A percentile compares a stretch with the other conserved stretches of the same genome.
Evolutionary conservation across 2,113 vertebrate genomes (phyloP).

Genomic region (Lophius piscatorius): DNA sequence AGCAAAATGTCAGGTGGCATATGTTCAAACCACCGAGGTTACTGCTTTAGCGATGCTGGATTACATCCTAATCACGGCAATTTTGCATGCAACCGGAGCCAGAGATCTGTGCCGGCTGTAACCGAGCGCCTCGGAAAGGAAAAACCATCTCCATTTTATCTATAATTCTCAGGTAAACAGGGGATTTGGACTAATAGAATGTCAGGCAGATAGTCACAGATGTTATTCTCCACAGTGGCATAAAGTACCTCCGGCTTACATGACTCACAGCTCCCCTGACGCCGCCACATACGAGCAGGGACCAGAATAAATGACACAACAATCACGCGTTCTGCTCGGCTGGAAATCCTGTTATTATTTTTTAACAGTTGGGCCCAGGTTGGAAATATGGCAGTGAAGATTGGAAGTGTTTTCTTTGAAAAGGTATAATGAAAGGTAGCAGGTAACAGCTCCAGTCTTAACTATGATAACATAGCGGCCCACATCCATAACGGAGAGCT

Average conservation of each 20-base stretch:
- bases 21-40: conserved; percentile 60
- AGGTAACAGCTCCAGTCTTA: background rate
- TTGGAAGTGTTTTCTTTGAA: background rate
- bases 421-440: background rate
- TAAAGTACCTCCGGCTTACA: conserved; percentile 62
- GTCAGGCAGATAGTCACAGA: conserved; percentile 77
- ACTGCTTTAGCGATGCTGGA: conserved; percentile 60
- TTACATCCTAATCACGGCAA: conserved; percentile 70
- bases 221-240: conserved; percentile 59
- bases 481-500: background rate
- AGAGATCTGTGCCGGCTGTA: conserved; percentile 48
- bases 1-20: conserved; percentile 88
- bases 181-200: conserved; percentile 78
- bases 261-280: conserved; percentile 42
- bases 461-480: background rate
- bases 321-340: conserved; percentile 39
- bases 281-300: conserved; percentile 28
- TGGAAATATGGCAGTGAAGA: conserved; percentile 33
- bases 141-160: conserved; percentile 80
- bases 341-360: conserved; percentile 31
- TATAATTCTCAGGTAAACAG: conserved; percentile 75
- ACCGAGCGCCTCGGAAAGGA: conserved; percentile 73
- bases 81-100: conserved; percentile 63
- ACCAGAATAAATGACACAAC: conserved; percentile 43
- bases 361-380: conserved; percentile 16